phyloP scores from a whole-genome alignment of 2,888 invertebrate genomes.

The Prosopocoilus inquinatus region DNA sequence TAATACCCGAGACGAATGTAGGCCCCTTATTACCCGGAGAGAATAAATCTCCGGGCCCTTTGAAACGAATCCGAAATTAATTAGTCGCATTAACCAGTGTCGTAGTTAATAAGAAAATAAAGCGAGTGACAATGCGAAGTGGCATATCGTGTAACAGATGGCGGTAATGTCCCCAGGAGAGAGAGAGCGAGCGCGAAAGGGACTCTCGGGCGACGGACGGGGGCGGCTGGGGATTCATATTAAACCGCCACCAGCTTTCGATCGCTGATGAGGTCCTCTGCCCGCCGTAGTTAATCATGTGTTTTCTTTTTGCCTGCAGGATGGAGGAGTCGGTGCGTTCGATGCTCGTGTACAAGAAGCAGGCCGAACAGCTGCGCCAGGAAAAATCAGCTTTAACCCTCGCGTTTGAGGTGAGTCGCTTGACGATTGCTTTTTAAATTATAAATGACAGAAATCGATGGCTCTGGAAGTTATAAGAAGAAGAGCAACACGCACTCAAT shows the following conservation, averaged over 20 bases:
- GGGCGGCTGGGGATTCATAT: not conserved
- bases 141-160: slow-evolving; percentile 22
- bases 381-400: slow-evolving; percentile 69
- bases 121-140: slow-evolving; percentile 19
- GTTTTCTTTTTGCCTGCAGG: slow-evolving; percentile 53
- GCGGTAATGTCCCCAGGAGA: slow-evolving; percentile 16
- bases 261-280: slow-evolving; percentile 13
- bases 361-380: slow-evolving; percentile 72
- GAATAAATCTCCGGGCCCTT: not conserved
- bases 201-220: too few relatives aligned
- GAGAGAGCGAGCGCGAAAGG: slow-evolving; percentile 9
- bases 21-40: too few relatives aligned
- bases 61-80: slow-evolving; percentile 17
- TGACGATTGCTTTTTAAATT: not conserved
- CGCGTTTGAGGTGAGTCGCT: slow-evolving; percentile 66
- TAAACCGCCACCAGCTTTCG: slow-evolving; percentile 8
- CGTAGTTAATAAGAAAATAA: slow-evolving; percentile 21
- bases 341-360: slow-evolving; percentile 71
- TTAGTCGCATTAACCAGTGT: slow-evolving; percentile 16
- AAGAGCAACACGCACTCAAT: too few relatives aligned
- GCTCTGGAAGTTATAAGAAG: too few relatives aligned
- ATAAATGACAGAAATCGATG: too few relatives aligned
- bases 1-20: too few relatives aligned
- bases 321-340: slow-evolving; percentile 77
- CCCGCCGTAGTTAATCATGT: not conserved